A percentile compares a stretch with the other conserved stretches of the same genome.
phyloP scores from a whole-genome alignment of 1,140 invertebrate species.

The Dryas iulia region DNA sequence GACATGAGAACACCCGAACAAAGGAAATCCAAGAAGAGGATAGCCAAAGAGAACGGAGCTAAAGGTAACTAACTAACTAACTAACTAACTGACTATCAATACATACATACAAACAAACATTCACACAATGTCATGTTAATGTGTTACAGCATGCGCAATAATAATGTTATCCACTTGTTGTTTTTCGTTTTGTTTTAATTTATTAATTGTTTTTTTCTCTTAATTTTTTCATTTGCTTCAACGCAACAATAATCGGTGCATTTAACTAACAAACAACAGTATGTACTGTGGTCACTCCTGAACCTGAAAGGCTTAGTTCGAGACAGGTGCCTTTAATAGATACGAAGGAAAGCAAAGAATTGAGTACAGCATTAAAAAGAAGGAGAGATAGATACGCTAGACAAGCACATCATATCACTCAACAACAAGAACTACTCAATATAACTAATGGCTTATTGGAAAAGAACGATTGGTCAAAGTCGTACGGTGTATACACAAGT shows the following conservation, averaged over 20 bases:
- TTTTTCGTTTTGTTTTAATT: background rate
- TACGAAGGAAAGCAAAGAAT: conserved; percentile 64
- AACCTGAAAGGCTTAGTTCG: conserved; percentile 37
- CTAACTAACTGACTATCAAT: too few species aligned
- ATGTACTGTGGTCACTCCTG: conserved; percentile 43
- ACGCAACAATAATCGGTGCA: conserved; percentile 33
- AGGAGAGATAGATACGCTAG: conserved; percentile 58
- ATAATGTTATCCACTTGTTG: background rate
- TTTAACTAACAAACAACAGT: conserved; percentile 63
- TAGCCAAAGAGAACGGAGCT: conserved; percentile 63
- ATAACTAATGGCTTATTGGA: conserved; percentile 53
- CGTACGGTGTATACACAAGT: background rate
- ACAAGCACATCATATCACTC: conserved; percentile 61
- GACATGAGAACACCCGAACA: conserved; percentile 36
- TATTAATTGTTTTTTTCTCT: conserved; percentile 11
- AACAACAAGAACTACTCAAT: conserved; percentile 63
- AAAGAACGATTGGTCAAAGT: conserved; percentile 21
- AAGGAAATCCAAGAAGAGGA: conserved; percentile 65
- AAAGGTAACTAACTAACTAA: background rate
- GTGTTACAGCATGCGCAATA: conserved; percentile 14
- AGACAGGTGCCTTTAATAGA: conserved; percentile 42
- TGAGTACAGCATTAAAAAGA: conserved; percentile 53
- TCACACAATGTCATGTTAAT: background rate
- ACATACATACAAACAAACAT: too few species aligned
- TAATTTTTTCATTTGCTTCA: conserved; percentile 40